Evolutionary conservation across 2,113 vertebrate genomes (phyloP).

Genomic region (Phalacrocorax brasilianus): DNA sequence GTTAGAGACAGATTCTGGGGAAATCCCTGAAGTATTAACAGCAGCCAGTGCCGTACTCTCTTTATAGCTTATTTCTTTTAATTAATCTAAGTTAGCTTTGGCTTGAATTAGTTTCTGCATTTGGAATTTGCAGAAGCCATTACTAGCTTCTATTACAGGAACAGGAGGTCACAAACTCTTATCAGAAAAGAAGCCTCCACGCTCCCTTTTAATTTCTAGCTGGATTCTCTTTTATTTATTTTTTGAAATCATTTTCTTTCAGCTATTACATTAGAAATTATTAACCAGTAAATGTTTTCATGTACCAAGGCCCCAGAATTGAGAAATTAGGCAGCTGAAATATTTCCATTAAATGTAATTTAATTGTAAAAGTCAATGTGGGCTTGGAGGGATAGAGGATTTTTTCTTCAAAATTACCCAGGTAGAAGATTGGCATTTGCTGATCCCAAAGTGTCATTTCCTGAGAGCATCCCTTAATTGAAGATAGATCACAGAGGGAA

Average conservation of each 20-base stretch:
- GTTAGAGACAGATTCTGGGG: neutral
- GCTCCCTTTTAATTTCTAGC: slow-evolving; percentile 47
- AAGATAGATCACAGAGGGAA: slow-evolving; percentile 58
- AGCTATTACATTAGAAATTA: slow-evolving; percentile 31
- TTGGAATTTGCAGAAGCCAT: neutral
- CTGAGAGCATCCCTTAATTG: slow-evolving; percentile 63
- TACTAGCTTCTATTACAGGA: slow-evolving; percentile 14
- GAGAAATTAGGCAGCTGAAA: slow-evolving; percentile 53
- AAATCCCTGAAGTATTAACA: neutral
- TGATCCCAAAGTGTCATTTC: slow-evolving; percentile 67
- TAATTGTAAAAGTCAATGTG: slow-evolving; percentile 73
- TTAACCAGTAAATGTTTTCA: slow-evolving; percentile 35
- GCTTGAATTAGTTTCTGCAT: slow-evolving; percentile 17
- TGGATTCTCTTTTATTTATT: slow-evolving; percentile 42
- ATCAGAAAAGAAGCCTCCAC: neutral
- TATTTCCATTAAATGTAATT: slow-evolving; percentile 64
- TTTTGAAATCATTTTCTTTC: slow-evolving; percentile 15
- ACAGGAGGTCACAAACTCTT: slow-evolving; percentile 18
- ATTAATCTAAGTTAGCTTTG: slow-evolving; percentile 48
- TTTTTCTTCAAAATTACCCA: slow-evolving; percentile 63
- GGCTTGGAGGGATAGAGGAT: slow-evolving; percentile 39
- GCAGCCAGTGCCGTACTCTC: neutral
- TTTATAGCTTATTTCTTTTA: slow-evolving; percentile 17
- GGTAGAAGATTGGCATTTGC: slow-evolving; percentile 71
- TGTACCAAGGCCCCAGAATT: neutral